Conservation (phyloP, 2,113 vertebrate species). For the Xenus cinereus region DNA sequence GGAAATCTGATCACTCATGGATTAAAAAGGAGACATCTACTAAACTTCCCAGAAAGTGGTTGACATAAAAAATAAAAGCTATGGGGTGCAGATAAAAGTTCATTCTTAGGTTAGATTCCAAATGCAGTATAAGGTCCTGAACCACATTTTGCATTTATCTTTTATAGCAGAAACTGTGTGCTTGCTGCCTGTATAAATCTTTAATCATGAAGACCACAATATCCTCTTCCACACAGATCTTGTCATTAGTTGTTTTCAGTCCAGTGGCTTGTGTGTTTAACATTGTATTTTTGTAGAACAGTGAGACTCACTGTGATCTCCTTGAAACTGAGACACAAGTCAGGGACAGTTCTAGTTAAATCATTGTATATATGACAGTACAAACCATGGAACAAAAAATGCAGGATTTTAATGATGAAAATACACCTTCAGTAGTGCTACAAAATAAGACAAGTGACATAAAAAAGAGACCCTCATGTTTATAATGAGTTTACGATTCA, state of each 20-base stretch:
- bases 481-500: rapidly evolving
- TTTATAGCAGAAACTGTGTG: background rate
- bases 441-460: background rate
- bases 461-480: background rate
- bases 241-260: background rate
- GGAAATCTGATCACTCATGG: background rate
- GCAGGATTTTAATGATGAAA: background rate
- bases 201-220: background rate
- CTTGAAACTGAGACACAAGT: background rate
- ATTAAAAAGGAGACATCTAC: conserved; percentile 7
- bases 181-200: background rate
- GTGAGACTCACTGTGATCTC: background rate
- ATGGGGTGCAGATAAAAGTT: background rate
- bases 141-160: background rate
- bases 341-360: background rate
- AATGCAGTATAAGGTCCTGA: background rate
- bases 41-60: background rate
- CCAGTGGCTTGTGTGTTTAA: background rate
- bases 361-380: background rate
- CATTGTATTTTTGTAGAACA: background rate
- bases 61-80: background rate
- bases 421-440: background rate
- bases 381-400: background rate
- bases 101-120: background rate
- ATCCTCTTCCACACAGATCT: background rate